phyloP scores from a whole-genome alignment of 2,113 vertebrate species.

The Lepidothrix coronata region DNA sequence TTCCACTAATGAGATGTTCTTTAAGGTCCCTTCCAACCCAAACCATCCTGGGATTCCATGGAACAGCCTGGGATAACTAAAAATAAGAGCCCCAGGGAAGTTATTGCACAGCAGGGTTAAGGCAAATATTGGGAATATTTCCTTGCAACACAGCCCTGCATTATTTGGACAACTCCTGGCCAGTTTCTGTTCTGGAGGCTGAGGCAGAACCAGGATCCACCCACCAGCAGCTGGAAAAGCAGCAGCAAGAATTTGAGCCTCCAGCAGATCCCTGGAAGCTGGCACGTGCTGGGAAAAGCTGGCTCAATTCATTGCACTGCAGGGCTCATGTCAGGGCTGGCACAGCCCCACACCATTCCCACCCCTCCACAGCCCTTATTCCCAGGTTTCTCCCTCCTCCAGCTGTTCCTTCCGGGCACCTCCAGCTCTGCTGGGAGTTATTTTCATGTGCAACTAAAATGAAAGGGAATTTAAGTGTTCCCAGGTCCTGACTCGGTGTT shows the following conservation, averaged over 20 bases:
- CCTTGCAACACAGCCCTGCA: too few species aligned
- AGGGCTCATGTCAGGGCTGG: neutral
- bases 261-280: neutral
- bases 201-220: neutral
- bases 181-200: neutral
- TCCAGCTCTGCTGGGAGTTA: neutral
- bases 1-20: neutral
- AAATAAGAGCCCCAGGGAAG: neutral
- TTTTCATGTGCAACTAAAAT: neutral
- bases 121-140: too few species aligned
- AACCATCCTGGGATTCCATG: neutral
- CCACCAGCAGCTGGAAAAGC: neutral
- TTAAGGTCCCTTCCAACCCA: neutral
- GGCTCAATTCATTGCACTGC: neutral
- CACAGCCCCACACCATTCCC: neutral
- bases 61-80: rapidly evolving
- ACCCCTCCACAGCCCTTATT: neutral
- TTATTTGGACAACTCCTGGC: neutral
- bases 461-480: neutral
- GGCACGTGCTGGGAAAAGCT: neutral
- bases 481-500: neutral
- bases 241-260: neutral
- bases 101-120: neutral
- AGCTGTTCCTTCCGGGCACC: neutral
- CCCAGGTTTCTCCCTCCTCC: neutral